Percentiles rank a stretch among this genome's conserved stretches.
Evolutionary conservation across 2,888 invertebrate species (phyloP).

Genomic region (Polymixis flavicincta): DNA sequence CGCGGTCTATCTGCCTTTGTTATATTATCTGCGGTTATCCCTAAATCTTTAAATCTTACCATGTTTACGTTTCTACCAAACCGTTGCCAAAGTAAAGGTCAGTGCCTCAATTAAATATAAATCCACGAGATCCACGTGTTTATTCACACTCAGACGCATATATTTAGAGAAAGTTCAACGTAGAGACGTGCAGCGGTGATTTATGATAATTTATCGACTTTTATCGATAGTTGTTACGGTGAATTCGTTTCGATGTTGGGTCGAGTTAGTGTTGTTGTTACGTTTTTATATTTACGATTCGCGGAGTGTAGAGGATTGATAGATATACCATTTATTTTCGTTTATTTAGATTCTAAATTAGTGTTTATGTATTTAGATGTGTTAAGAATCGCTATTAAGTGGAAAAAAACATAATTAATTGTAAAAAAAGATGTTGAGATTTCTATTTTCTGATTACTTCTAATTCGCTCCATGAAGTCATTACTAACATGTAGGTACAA

Average conservation of each 20-base stretch:
- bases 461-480: no score
- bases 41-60: no score
- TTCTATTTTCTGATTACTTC: not conserved
- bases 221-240: constrained; percentile 6
- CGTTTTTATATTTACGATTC: constrained; percentile 8
- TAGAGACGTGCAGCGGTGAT: constrained; percentile 30
- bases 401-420: not conserved
- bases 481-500: no score
- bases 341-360: not conserved
- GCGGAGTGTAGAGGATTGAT: not conserved
- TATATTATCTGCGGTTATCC: no score
- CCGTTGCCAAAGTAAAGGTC: constrained; percentile 31
- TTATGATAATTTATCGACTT: constrained; percentile 26
- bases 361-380: not conserved
- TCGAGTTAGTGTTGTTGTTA: not conserved
- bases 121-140: constrained; percentile 32
- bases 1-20: no score
- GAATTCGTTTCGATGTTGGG: not conserved
- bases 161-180: constrained; percentile 33
- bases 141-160: constrained; percentile 5
- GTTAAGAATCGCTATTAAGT: not conserved
- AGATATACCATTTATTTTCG: not conserved
- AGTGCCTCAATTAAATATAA: constrained; percentile 42
- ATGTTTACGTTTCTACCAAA: constrained; percentile 8
- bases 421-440: not conserved